phyloP scores from a whole-genome alignment of 1,140 invertebrate genomes.

The Orchestia grillus region DNA sequence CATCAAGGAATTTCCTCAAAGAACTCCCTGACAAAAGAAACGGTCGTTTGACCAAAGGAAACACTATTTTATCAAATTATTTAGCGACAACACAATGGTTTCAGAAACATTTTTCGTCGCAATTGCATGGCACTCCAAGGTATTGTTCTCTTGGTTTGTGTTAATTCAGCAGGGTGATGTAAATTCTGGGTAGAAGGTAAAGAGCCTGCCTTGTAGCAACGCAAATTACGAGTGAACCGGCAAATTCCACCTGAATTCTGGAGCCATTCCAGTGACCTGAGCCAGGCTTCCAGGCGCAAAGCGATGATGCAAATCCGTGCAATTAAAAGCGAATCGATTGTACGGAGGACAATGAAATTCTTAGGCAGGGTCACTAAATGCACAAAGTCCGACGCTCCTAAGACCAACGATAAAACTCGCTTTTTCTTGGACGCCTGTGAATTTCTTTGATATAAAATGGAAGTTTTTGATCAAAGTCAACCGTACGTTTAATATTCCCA shows the following conservation, averaged over 20 bases:
- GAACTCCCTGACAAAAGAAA: no score
- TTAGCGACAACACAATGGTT: not conserved
- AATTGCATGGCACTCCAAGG: not conserved
- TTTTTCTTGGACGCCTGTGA: not conserved
- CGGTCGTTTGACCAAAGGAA: no score
- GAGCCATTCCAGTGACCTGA: slow-evolving; percentile 32
- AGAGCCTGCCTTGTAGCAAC: not conserved
- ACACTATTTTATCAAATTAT: no score
- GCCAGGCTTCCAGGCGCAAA: not conserved
- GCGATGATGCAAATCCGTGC: slow-evolving; percentile 42
- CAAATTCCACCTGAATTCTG: slow-evolving; percentile 52
- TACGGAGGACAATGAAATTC: slow-evolving; percentile 40
- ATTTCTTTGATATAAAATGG: not conserved
- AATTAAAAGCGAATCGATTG: slow-evolving; percentile 51
- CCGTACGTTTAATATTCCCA: not conserved
- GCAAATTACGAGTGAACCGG: slow-evolving; percentile 6
- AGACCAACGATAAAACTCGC: not conserved
- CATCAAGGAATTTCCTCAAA: no score
- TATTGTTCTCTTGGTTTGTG: not conserved
- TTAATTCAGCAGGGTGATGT: not conserved
- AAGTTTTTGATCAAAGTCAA: not conserved
- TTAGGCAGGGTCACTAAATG: not conserved
- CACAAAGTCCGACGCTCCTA: not conserved
- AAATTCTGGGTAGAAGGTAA: not conserved
- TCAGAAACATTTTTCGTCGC: not conserved